Evolutionary conservation across 2,113 vertebrate species (phyloP), one percentile per base, ranked within the genome.

Genomic region (Pygoscelis adeliae): DNA sequence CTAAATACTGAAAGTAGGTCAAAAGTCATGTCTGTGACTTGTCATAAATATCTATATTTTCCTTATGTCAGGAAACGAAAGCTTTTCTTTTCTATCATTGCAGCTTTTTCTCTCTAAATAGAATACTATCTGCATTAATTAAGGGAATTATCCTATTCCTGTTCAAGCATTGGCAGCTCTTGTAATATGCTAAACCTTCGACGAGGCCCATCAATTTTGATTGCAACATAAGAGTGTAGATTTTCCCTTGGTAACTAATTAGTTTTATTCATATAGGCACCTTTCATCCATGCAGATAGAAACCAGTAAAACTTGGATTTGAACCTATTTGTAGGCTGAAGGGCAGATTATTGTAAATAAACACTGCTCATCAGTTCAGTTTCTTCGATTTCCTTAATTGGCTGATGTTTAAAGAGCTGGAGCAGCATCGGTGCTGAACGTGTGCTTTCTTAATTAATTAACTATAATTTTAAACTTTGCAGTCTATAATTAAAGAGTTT

Each of bases 231-330:
- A 94, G 15, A 58, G 58, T 81, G 22, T 59, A 83, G 66, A 74
- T 95, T 91, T 97, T 90, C 96, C 94, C 87, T 11, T 52, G 81
- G 70, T 84, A 95, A 81, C 77, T 96, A 96, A 97, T 98, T 97
- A 98, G 65, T 79, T 97, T 95, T 93, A 92, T 93, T 97, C 90
- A 85, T 72, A 95, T 67, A 89, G 44, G 76, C 77, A 97, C 83
- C 90, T 96, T 97, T 97, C 87, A 81, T 95, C 71, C 32, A 52
- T 56, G 86, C 53, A 94, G 86, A 70, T 18, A 79, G 73, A 92
- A 95, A 94, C 11, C 5, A 53, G 76, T 83, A 96, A 90, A 84
- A 95, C 27, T 32, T 55, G 67, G 58, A 59, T 95, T 84, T 97
- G 80, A 97, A 96, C 65, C 18, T 14, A 62, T 95, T 50, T 17